Conservation (phyloP, 2,888 invertebrate species). For the Phragmatobia fuliginosa region DNA sequence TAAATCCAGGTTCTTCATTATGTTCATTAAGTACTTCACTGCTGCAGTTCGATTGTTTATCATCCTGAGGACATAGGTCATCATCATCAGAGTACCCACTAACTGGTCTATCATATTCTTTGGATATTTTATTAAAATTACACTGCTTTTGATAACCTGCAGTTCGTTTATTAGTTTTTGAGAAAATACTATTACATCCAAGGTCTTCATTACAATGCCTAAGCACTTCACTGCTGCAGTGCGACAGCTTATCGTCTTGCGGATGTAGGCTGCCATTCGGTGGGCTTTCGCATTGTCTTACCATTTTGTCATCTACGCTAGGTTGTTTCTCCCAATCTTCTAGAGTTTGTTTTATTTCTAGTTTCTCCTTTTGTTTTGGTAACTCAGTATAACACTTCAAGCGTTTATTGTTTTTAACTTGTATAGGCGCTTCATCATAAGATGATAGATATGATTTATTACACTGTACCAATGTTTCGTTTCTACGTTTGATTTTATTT, state of each 20-base stretch:
- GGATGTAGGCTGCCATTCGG: background rate
- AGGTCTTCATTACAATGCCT: background rate
- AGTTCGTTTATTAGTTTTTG: background rate
- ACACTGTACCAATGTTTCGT: slow-evolving; percentile 3
- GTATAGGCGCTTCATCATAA: background rate
- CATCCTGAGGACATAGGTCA: background rate
- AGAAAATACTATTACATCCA: slow-evolving; percentile 1
- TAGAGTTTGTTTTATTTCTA: background rate
- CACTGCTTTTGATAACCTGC: background rate
- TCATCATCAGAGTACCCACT: background rate
- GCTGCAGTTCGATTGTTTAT: background rate
- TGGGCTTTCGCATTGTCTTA: background rate
- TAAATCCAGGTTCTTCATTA: background rate
- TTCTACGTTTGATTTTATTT: background rate
- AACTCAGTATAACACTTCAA: background rate
- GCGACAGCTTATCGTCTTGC: background rate
- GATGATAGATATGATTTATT: background rate
- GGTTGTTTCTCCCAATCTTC: background rate
- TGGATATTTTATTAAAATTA: background rate
- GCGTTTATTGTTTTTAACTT: background rate
- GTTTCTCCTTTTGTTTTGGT: background rate
- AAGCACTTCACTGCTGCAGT: background rate
- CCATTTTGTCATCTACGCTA: background rate
- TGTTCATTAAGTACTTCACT: background rate
- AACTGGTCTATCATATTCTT: background rate